Evolutionary conservation across 2,113 vertebrate genomes (phyloP).

Genomic region (Prunella fulvescens): DNA sequence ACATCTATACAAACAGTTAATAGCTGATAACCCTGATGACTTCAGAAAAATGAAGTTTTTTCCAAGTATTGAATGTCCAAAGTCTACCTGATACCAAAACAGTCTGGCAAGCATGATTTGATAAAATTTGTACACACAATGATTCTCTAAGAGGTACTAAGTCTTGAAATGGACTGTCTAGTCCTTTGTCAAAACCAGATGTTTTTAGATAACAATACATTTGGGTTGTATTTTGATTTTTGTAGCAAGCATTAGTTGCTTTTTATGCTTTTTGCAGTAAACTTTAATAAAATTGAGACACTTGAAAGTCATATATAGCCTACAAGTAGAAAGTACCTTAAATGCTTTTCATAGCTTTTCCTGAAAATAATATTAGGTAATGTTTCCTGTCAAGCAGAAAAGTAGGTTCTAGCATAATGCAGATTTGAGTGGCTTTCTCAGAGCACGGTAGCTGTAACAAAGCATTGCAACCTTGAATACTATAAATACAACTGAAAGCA

Average conservation of each 20-base stretch:
- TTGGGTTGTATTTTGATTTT: not conserved
- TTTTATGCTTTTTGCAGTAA: not conserved
- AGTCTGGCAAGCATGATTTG: not conserved
- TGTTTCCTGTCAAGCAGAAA: not conserved
- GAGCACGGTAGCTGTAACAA: not conserved
- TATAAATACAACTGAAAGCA: not conserved
- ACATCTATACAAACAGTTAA: not conserved
- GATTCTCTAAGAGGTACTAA: not conserved
- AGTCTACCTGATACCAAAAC: not conserved
- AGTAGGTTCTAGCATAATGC: not conserved
- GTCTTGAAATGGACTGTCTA: not conserved
- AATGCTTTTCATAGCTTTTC: not conserved
- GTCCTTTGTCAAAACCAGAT: not conserved
- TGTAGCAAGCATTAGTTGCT: no score
- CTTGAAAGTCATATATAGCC: not conserved
- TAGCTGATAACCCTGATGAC: not conserved
- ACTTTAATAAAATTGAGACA: not conserved
- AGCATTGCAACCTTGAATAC: not conserved
- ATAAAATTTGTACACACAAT: not conserved
- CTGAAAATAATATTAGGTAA: not conserved
- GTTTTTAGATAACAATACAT: not conserved
- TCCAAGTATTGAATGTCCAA: not conserved
- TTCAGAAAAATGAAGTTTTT: not conserved
- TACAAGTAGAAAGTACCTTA: not conserved
- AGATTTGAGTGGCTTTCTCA: not conserved